Evolutionary conservation across 1,140 invertebrate species (phyloP), one percentile per base, ranked within the genome.

Genomic region (Drosophila guanche): DNA sequence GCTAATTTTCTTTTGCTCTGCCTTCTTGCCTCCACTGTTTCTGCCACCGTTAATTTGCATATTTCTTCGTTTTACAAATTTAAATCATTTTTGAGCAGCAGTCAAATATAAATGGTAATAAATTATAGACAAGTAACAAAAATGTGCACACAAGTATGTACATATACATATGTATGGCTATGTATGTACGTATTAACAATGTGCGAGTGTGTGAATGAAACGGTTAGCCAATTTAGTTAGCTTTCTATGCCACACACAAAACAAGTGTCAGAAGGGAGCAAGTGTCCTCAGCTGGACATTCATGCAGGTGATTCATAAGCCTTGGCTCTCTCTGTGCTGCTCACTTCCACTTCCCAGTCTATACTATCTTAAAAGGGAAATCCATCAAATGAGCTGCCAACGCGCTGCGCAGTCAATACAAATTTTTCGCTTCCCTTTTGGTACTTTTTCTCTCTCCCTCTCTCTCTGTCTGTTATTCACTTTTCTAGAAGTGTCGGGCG

Each of bases 361-460:
- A 10, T 22, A 10, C 16, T 58, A 22, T 47, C 22, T 43, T 42
- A 46, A 72, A 68, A 42, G 77, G 72, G 47, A 81, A 85, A 86
- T 85, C 81, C 77, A 88, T 85, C 81, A 85, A 85, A 85, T 85
- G 81, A 86, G 80, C 80, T 85, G 80, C 80, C 80, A 85, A 85
- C 81, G 72, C 74, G 66, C 75, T 68, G 65, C 62, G 75, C 59
- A 89, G 68, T 89, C 78, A 81, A 85, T 85, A 85, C 80, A 85
- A 85, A 85, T 85, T 60, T 41, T 59, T 52, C 51, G 61, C 76
- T 70, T 51, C 48, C 76, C 53, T 12, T 37, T 37, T 4, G 10
- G 33, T 37, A 12, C 33, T 4, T 10, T 12, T 48, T 67, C 42
- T 4, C 33, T 12, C 53, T 67, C 42, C 45, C 29, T 62, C 48